A percentile compares a stretch with the other conserved stretches of the same genome.
Conservation (phyloP, 2,888 invertebrate genomes). For the Agrotis ipsilon region DNA sequence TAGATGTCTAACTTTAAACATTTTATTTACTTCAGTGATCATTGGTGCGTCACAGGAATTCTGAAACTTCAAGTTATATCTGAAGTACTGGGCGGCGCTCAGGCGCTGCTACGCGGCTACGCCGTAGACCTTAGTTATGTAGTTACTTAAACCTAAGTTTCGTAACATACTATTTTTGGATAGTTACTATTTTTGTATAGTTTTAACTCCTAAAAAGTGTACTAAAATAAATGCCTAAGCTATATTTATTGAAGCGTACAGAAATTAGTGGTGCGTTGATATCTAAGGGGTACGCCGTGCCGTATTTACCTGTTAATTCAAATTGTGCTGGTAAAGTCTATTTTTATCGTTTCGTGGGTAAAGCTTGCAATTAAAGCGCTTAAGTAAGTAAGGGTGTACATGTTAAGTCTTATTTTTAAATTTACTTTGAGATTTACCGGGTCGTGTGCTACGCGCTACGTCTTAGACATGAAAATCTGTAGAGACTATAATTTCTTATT, state of each 20-base stretch:
- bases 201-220: neutral
- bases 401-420: neutral
- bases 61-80: slow-evolving; percentile 12
- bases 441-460: neutral
- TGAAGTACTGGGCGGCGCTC: neutral
- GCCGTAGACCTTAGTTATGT: slow-evolving; percentile 14
- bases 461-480: neutral
- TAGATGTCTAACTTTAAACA: slow-evolving; percentile 40
- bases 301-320: slow-evolving; percentile 2
- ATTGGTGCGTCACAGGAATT: slow-evolving; percentile 27
- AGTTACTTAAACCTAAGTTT: too few relatives aligned
- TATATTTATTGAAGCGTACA: neutral
- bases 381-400: neutral
- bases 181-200: neutral
- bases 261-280: neutral
- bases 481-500: neutral
- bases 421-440: neutral
- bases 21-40: slow-evolving; percentile 36
- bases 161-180: neutral
- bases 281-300: slow-evolving; percentile 14
- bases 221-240: neutral
- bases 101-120: slow-evolving; percentile 37
- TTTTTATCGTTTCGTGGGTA: neutral
- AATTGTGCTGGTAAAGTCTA: neutral
- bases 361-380: neutral